Evolutionary conservation across 2,888 invertebrate species (phyloP).

Genomic region (Hirudinaria manillensis): DNA sequence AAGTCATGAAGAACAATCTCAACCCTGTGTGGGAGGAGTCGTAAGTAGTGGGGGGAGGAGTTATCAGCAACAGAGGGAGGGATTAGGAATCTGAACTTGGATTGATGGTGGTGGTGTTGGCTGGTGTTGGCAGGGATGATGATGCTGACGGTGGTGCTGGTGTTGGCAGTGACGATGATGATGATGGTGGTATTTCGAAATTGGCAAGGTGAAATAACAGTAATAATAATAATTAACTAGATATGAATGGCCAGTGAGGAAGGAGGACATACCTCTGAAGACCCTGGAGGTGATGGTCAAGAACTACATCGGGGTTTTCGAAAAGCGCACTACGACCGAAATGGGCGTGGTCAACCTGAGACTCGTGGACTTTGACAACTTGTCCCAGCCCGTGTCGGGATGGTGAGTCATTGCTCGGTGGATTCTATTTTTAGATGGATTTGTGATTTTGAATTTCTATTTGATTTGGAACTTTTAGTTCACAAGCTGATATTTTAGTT

Average conservation of each 20-base stretch:
- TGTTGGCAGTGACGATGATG: neutral
- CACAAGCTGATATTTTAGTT: neutral
- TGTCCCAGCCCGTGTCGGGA: constrained; percentile 19
- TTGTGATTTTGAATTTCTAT: neutral
- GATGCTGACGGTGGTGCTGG: neutral
- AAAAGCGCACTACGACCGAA: constrained; percentile 22
- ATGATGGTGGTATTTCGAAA: neutral
- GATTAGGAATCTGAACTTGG: neutral
- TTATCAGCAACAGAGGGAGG: too few species aligned
- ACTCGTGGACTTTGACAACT: constrained; percentile 26
- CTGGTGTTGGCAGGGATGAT: neutral
- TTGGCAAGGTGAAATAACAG: neutral
- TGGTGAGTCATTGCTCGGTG: neutral
- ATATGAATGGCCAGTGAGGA: constrained; percentile 28
- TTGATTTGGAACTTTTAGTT: neutral
- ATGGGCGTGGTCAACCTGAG: constrained; percentile 29
- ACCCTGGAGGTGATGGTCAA: constrained; percentile 31
- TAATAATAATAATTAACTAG: neutral
- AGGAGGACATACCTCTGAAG: constrained; percentile 17
- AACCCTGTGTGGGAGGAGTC: constrained; percentile 84
- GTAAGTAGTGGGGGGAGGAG: constrained; percentile 42
- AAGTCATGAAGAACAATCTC: constrained; percentile 74
- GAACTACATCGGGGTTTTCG: constrained; percentile 29
- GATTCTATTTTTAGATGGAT: neutral
- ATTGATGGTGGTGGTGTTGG: neutral